Evolutionary conservation across 2,888 invertebrate genomes (phyloP), one percentile per base, ranked within the genome.

Genomic region (Zootermopsis nevadensis): DNA sequence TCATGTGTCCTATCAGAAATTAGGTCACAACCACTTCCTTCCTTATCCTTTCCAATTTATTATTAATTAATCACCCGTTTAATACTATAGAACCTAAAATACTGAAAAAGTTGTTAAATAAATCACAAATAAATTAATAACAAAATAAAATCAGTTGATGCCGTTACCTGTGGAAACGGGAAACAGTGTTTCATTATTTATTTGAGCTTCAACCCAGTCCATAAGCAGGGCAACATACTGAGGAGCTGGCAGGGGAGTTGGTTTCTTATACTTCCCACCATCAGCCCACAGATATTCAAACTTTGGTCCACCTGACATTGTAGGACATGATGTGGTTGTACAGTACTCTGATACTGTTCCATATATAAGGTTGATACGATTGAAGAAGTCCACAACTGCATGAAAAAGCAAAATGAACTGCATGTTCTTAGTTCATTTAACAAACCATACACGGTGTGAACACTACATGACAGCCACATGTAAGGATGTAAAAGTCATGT

Each of bases 211-310:
- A 72, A 96, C 95, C 97, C 97, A 98, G 88, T 97, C 97, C 96
- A 97, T 97, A 30, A 97, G 90, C 77, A 95, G 91, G 84, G 93
- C 92, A 84, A 97, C 94, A 88, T 98, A 98, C 87, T 95, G 93
- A 35, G 95, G 94, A 8, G 97, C 97, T 15, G 97, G 95, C 83
- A 97, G 89, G 55, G 94, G 93, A 33, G 96, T 96, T 19, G 96
- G 96, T 86, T 94, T 94, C 87, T 94, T 94, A 89, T 94, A 95
- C 88, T 93, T 93, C 53, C 93, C 93, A 22, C 96, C 96, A 89
- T 98, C 97, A 33, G 95, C 96, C 97, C 97, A 98, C 66, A 97
- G 91, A 88, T 98, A 98, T 89, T 97, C 97, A 89, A 96, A 97
- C 88, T 95, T 93, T 7, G 95, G 93, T 0, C 97, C 97, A 1